Evolutionary conservation across 2,888 invertebrate species (phyloP), one percentile per base, ranked within the genome.

Genomic region (Pseudococcus viburni): DNA sequence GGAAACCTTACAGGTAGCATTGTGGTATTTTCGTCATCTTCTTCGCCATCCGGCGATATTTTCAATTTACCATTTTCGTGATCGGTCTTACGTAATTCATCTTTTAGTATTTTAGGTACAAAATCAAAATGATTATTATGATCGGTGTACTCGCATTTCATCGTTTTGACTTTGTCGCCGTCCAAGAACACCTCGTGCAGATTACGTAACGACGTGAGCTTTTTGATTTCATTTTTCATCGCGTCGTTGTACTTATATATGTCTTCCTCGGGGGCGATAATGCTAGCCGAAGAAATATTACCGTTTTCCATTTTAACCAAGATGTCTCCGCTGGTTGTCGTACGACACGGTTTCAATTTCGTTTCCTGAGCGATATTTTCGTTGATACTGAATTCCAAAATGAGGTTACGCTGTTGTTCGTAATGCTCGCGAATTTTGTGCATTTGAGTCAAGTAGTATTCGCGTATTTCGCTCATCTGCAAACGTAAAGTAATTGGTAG

Each of bases 361-460:
- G 42, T n/a, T 12, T 51, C 39, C 26, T 51, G 64, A 7, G n/a
- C 12, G 46, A 68, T n/a, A 22, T 42, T 42, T 22, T 68, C 22
- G 46, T 86, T 73, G 51, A 86, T 48, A 46, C 77, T 86, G 48
- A 86, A 86, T 68, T 86, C 86, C 46, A 73, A 22, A 15, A 86
- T 86, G 7, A 86, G 77, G 26, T 77, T 48, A 33, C 86, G 84
- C 22, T 84, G 84, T 42, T 88, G 84, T 59, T 84, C 88, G 68
- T 64, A 88, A 46, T 84, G 73, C 22, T 84, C 88, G 15, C 84
- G 88, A 15, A 84, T 83, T 48, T 64, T 88, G 7, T 84, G 88
- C 84, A 88, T 84, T 55, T 88, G 88, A 26, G 84, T 64, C n/a
- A 88, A 39, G 26, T 88, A 84, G 84, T 83, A 88, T 19, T 84